These are phyloP conservation scores for Pemphredon lugubris DNA, from an alignment of 2,888 invertebrate species.

Conservation along the genomic window DNA sequence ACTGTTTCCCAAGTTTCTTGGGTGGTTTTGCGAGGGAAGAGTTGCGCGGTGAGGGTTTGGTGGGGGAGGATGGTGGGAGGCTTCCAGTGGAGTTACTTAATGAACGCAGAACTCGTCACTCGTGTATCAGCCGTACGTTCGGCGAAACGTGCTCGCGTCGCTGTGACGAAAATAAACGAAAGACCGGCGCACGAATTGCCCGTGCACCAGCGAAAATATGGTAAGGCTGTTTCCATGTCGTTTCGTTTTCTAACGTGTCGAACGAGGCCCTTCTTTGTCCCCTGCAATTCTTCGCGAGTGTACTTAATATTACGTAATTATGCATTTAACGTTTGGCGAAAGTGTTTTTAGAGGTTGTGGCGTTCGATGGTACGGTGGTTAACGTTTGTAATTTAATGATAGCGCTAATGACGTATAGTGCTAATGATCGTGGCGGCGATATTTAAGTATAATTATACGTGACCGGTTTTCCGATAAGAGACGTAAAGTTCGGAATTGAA, in stretches of 20 bases:
- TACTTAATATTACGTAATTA: constrained; percentile 3
- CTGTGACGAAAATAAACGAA: background rate
- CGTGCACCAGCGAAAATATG: constrained; percentile 17
- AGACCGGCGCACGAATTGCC: background rate
- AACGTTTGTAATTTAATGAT: too few species aligned
- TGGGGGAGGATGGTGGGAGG: constrained; percentile 42
- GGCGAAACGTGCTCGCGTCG: background rate
- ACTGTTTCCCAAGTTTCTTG: constrained; percentile 9
- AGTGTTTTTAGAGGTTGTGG: too few species aligned
- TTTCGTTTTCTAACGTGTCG: background rate
- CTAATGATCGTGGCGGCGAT: too few species aligned
- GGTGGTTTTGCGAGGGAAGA: background rate
- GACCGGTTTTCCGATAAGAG: too few species aligned
- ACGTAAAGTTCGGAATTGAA: too few species aligned
- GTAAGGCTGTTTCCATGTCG: constrained; percentile 21
- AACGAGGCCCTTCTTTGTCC: background rate
- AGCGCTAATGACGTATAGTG: too few species aligned
- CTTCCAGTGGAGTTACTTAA: constrained; percentile 24
- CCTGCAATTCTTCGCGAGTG: background rate
- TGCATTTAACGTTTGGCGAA: too few species aligned
- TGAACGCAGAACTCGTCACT: constrained; percentile 20
- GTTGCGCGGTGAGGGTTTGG: constrained; percentile 20
- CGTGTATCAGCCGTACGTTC: background rate
- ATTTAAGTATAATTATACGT: too few species aligned
- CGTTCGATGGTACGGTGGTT: too few species aligned